phyloP scores from a whole-genome alignment of 2,888 invertebrate species.

The Conomelus anceps region DNA sequence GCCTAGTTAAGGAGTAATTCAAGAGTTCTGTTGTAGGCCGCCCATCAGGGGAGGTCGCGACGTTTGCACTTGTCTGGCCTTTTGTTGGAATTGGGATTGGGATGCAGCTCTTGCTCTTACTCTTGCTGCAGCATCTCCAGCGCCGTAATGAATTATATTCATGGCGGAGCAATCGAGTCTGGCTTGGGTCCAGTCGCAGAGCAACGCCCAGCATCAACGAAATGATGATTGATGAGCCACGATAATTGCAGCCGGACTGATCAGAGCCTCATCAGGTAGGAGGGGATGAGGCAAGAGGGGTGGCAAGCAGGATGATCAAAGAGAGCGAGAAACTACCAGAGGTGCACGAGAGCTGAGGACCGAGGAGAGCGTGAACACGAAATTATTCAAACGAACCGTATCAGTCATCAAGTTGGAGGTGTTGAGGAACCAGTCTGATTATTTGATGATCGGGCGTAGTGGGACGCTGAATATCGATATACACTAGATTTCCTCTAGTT shows the following conservation, averaged over 20 bases:
- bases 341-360: too few relatives aligned
- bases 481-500: too few relatives aligned
- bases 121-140: neutral
- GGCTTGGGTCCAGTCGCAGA: neutral
- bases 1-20: neutral
- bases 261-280: neutral
- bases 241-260: neutral
- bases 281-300: neutral
- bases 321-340: neutral
- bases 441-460: too few relatives aligned
- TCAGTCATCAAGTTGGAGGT: too few relatives aligned
- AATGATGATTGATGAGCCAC: neutral
- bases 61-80: neutral
- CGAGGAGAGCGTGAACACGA: too few relatives aligned
- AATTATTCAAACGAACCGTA: too few relatives aligned
- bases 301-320: neutral
- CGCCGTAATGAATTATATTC: neutral
- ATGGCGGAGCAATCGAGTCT: neutral
- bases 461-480: too few relatives aligned
- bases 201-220: neutral
- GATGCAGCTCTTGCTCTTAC: neutral
- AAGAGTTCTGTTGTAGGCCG: neutral
- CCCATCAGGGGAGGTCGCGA: neutral
- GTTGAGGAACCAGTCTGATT: too few relatives aligned
- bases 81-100: neutral